Base-by-base conservation (phyloP, 2,113 vertebrate species). In the Corydoras maculifer region DNA sequence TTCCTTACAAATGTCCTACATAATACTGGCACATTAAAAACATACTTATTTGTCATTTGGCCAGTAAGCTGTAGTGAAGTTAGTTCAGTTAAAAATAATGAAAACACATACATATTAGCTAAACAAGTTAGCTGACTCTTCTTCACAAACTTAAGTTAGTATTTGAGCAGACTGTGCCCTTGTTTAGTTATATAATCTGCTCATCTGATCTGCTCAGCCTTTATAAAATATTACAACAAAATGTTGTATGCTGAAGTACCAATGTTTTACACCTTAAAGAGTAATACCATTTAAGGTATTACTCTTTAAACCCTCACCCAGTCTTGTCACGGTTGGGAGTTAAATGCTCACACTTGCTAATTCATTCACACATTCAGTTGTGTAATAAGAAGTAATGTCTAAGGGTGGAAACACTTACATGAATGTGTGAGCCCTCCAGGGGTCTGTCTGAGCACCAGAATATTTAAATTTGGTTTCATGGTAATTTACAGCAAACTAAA, bases 291-390 rank as follows among this genome's bases (percentile, higher is more conserved):
- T 43, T 12, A 54, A 13, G 30, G 8, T 54, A 48, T 25, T 25
- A 31, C 4, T 18, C 50, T 12, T 12, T 58, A 25, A 25, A 49
- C 25, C 15, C 60, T 58, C 72, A 2, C 50, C 53, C 35, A 57
- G 4, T 15, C 35, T 14, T 14, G 14, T 18, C 10, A 71, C 12
- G 15, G 43, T 9, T 31, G 61, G 64, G 67, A 66, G 58, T 53
- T 18, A 59, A 55, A 35, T 30, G 57, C 35, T 71, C 50, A 74
- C 72, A 71, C 72, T 71, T 78, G 72, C 64, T 64, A 78, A 72
- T 65, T 58, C 14, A 14, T 25, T 31, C 31, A 62, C 53, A 55
- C 35, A 66, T 53, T 57, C 48, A 13, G 14, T 4, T 62, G 57
- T 68, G 7, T 32, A 50, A 31, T 50, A 58, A 61, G 31, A 54